Conservation (phyloP, 2,797 vertebrate genomes). For the Premnoplex brunnescens region DNA sequence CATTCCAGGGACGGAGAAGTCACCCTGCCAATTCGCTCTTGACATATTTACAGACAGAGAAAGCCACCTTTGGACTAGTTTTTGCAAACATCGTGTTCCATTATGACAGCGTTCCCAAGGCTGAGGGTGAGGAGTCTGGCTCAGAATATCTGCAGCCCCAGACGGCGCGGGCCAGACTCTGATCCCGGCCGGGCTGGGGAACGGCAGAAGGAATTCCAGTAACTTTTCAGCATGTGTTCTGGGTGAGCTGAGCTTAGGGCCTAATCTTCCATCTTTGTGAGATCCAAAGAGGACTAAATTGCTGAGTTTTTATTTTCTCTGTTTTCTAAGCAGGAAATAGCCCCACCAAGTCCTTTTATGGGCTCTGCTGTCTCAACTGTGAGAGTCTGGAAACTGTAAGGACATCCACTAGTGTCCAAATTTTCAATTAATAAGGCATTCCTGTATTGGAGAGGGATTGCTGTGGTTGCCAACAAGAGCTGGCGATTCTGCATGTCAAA, state of each 20-base stretch:
- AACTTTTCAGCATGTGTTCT: background rate
- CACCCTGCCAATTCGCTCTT: constrained; percentile 44
- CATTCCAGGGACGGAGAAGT: constrained; percentile 54
- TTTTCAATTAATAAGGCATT: constrained; percentile 39
- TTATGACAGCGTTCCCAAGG: constrained; percentile 41
- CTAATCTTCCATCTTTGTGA: constrained; percentile 9
- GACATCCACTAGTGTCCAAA: constrained; percentile 13
- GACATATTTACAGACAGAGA: constrained; percentile 64
- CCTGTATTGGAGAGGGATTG: background rate
- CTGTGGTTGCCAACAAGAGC: background rate
- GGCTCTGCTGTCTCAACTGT: background rate
- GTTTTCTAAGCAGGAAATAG: constrained; percentile 36
- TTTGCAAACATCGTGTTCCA: constrained; percentile 31
- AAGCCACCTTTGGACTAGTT: constrained; percentile 65
- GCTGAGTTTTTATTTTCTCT: constrained; percentile 23
- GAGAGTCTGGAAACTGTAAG: constrained; percentile 47
- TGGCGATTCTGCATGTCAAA: background rate
- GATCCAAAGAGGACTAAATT: background rate
- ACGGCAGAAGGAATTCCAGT: constrained; percentile 32
- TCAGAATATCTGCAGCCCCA: constrained; percentile 38
- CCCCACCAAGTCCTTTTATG: background rate
- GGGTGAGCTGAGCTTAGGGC: background rate
- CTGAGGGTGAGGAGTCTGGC: constrained; percentile 33
- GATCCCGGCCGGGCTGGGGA: constrained; percentile 5
- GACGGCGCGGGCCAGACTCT: constrained; percentile 37